A percentile compares a stretch with the other conserved stretches of the same genome.
Conservation (phyloP, 2,888 invertebrate genomes). For the Kuschelorhynchus macadamiae region DNA sequence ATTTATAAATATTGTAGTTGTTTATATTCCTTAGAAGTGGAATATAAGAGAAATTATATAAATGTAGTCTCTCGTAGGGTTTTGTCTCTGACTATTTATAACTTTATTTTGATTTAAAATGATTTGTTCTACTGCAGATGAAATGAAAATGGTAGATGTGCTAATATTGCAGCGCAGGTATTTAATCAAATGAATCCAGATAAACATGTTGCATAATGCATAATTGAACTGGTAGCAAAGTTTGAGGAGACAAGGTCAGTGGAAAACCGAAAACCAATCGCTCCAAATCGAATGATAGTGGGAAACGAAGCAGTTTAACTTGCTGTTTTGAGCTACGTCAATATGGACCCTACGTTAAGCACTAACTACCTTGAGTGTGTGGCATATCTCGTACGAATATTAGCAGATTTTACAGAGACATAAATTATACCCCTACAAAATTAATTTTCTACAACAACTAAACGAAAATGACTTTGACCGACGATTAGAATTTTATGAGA, state of each 20-base stretch:
- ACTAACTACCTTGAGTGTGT: constrained; percentile 12
- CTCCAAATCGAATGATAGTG: constrained; percentile 4
- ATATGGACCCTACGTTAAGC: constrained; percentile 19
- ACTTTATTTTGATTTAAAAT: constrained; percentile 4
- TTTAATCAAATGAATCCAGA: constrained; percentile 12
- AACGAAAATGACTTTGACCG: no score
- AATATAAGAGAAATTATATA: no score
- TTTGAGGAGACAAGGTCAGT: constrained; percentile 20
- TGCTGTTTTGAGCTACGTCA: constrained; percentile 16
- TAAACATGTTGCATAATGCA: constrained; percentile 16
- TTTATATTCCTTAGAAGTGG: no score
- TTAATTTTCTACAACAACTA: no score
- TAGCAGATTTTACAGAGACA: no score
- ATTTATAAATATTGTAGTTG: no score
- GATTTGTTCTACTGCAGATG: constrained; percentile 10
- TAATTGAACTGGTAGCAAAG: constrained; percentile 17
- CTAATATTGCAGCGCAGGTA: constrained; percentile 5
- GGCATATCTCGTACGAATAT: constrained; percentile 1
- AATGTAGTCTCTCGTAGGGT: no score
- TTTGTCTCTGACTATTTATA: no score
- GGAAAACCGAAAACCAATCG: constrained; percentile 9
- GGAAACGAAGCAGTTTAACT: constrained; percentile 17
- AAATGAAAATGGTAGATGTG: constrained; percentile 10
- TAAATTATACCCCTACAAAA: no score
- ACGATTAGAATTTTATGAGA: no score